Evolutionary conservation across 2,888 invertebrate species (phyloP).

Genomic region (Parnassius glacialis): DNA sequence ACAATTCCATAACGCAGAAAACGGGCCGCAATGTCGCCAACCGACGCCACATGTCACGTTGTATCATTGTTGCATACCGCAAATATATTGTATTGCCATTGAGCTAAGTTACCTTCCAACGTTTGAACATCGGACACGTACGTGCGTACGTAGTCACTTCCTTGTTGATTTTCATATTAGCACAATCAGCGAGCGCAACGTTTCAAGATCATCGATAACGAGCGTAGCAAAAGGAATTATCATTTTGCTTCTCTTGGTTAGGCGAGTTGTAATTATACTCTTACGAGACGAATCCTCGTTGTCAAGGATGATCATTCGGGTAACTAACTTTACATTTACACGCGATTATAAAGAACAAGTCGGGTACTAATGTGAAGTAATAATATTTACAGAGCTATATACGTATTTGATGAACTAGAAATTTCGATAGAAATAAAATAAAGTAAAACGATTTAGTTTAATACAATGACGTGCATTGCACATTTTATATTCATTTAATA

Average conservation of each 20-base stretch:
- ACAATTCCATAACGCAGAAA: constrained; percentile 21
- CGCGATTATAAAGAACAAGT: background rate
- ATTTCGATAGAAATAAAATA: too few species aligned
- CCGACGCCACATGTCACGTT: constrained; percentile 24
- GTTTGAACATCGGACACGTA: constrained; percentile 44
- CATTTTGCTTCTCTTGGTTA: constrained; percentile 49
- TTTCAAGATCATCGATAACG: constrained; percentile 72
- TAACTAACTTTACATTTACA: background rate
- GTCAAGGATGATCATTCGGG: background rate
- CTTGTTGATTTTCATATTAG: constrained; percentile 61
- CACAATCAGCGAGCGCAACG: constrained; percentile 55
- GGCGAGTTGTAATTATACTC: constrained; percentile 25
- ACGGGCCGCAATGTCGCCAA: constrained; percentile 23
- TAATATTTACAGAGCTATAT: too few species aligned
- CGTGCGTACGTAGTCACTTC: constrained; percentile 48
- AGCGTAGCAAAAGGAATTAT: constrained; percentile 57
- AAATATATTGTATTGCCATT: constrained; percentile 29
- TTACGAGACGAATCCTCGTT: background rate
- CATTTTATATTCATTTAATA: too few species aligned
- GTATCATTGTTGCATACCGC: constrained; percentile 37
- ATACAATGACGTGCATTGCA: too few species aligned
- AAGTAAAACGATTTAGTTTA: too few species aligned
- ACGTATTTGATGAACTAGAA: too few species aligned
- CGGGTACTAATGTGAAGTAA: background rate
- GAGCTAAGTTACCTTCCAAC: constrained; percentile 41